Conservation (phyloP, 2,888 invertebrate genomes). For the Drosophila koepferae region DNA sequence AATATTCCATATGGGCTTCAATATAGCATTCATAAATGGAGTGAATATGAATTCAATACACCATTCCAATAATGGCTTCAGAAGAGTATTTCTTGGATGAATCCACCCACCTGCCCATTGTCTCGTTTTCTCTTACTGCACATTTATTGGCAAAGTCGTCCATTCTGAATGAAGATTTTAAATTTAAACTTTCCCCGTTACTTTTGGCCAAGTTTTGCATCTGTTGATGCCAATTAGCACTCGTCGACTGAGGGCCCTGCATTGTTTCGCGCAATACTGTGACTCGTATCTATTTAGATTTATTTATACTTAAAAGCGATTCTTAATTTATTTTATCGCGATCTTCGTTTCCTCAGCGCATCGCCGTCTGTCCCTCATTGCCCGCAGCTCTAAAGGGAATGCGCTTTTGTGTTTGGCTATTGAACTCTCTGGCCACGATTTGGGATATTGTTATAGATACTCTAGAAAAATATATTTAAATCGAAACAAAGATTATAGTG, state of each 20-base stretch:
- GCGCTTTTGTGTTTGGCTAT: conserved; percentile 31
- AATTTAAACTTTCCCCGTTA: not conserved
- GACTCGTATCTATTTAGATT: conserved; percentile 23
- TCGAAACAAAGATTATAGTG: not conserved
- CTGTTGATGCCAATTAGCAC: conserved; percentile 44
- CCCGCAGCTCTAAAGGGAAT: conserved; percentile 1
- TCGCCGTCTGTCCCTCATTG: not conserved
- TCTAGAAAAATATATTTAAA: not conserved
- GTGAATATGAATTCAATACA: not conserved
- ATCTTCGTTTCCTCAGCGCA: conserved; percentile 32
- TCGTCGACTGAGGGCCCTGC: conserved; percentile 38
- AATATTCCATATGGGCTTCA: too few relatives aligned
- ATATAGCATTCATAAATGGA: not conserved
- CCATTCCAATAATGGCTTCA: not conserved
- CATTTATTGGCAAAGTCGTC: conserved; percentile 81
- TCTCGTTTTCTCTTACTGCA: conserved; percentile 69
- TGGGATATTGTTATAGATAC: conserved; percentile 38
- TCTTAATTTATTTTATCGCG: conserved; percentile 65
- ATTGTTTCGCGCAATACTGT: conserved; percentile 16
- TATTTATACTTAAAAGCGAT: conserved; percentile 71
- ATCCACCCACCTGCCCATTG: conserved; percentile 76
- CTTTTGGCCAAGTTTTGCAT: conserved; percentile 53
- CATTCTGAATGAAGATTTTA: conserved; percentile 42
- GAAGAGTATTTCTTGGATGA: not conserved
- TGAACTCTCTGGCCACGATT: conserved; percentile 42